Evolutionary conservation across 1,140 invertebrate species (phyloP), one percentile per base, ranked within the genome.

Genomic region (Glossosoma conforme): DNA sequence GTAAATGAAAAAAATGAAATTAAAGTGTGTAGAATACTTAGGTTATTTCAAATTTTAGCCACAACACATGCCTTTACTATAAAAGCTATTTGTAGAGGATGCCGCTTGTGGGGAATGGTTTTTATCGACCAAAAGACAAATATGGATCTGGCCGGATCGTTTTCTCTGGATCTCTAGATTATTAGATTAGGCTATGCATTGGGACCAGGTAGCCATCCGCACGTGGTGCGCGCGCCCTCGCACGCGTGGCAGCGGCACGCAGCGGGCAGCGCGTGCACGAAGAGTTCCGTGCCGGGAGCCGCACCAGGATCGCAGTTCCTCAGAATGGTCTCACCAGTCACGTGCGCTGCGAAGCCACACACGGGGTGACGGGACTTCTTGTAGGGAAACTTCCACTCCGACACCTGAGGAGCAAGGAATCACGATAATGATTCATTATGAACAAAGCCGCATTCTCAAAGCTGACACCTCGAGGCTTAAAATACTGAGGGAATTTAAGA

Each of bases 381-480:
- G 22, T 49, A 58, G 4, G 56, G 56, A 30, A 58, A 58, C 14
- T 45, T 37, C 56, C 56, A 58, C 22, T 58, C 56, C 2, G 56
- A 46, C 38, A 58, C 48, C 56, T 58, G 42, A 9, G 28, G 15
- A n/a, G n/a, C n/a, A n/a, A n/a, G n/a, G n/a, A n/a, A n/a, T n/a
- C n/a, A n/a, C n/a, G n/a, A n/a, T n/a, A n/a, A n/a, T n/a, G n/a
- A n/a, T n/a, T n/a, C n/a, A n/a, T n/a, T n/a, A n/a, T n/a, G n/a
- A n/a, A n/a, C n/a, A n/a, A n/a, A n/a, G n/a, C n/a, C n/a, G n/a
- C n/a, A n/a, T n/a, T n/a, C n/a, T n/a, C n/a, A n/a, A n/a, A n/a
- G n/a, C n/a, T n/a, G n/a, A n/a, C n/a, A n/a, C n/a, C n/a, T n/a
- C n/a, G n/a, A n/a, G n/a, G n/a, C n/a, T n/a, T n/a, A n/a, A n/a